Conservation (phyloP, 2,113 vertebrate species). For the Bungarus multicinctus region DNA sequence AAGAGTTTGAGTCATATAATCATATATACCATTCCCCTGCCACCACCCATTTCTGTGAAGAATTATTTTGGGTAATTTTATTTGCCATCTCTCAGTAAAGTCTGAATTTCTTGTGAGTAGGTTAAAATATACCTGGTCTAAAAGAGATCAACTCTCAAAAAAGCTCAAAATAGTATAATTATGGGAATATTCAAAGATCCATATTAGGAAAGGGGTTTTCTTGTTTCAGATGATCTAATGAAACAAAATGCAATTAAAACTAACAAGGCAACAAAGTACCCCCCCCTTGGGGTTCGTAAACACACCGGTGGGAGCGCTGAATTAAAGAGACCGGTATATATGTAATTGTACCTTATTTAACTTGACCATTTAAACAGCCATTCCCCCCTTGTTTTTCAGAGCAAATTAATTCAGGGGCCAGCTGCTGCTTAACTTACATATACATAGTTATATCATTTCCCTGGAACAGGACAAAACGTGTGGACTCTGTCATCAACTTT, state of each 20-base stretch:
- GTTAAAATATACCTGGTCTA: slow-evolving; percentile 17
- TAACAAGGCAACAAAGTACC: slow-evolving; percentile 49
- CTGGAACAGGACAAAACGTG: background rate
- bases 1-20: slow-evolving; percentile 25
- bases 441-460: slow-evolving; percentile 9
- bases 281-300: slow-evolving; percentile 55
- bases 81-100: background rate
- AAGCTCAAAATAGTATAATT: slow-evolving; percentile 12
- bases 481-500: background rate
- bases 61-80: slow-evolving; percentile 19
- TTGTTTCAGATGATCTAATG: slow-evolving; percentile 51
- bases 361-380: slow-evolving; percentile 49
- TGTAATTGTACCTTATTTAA: slow-evolving; percentile 41
- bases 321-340: slow-evolving; percentile 27
- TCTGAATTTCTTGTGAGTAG: slow-evolving; percentile 31
- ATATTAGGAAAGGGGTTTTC: slow-evolving; percentile 34
- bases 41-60: background rate
- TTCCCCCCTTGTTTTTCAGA: slow-evolving; percentile 11
- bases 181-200: slow-evolving; percentile 42
- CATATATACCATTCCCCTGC: background rate
- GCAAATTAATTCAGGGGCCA: slow-evolving; percentile 20
- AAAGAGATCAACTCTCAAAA: background rate
- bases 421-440: background rate
- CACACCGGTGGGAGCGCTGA: slow-evolving; percentile 35
- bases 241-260: slow-evolving; percentile 62